phyloP scores from a whole-genome alignment of 1,140 invertebrate genomes.

The Teleogryllus occipitalis region DNA sequence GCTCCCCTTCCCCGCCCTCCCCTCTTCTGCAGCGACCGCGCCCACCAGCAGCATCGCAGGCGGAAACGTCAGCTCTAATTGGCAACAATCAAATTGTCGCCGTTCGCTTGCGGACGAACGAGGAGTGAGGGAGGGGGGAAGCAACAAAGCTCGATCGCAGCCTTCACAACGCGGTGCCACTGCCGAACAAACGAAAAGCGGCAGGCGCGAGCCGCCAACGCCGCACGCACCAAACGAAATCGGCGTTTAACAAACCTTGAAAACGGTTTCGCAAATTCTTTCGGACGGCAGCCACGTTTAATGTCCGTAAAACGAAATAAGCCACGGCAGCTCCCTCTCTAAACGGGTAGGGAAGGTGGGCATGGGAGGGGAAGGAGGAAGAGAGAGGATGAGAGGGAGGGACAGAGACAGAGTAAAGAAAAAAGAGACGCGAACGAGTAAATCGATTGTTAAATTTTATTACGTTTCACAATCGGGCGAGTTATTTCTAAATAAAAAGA shows the following conservation, averaged over 20 bases:
- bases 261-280: background rate
- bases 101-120: background rate
- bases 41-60: background rate
- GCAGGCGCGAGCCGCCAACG: background rate
- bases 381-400: background rate
- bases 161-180: background rate
- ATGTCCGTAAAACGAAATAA: background rate
- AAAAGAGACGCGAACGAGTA: background rate
- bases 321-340: background rate
- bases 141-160: background rate
- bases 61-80: background rate
- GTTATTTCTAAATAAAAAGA: constrained; percentile 6
- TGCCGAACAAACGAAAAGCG: background rate
- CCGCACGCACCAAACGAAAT: background rate
- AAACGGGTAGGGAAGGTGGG: background rate
- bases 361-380: background rate
- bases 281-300: background rate
- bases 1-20: background rate
- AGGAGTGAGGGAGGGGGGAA: background rate
- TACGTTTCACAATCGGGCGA: background rate
- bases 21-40: background rate
- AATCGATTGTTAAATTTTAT: constrained; percentile 6
- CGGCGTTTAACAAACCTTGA: constrained; percentile 1
- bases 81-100: constrained; percentile 1
- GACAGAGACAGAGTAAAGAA: background rate